phyloP scores from a whole-genome alignment of 2,888 invertebrate species.

The Stenoptilia bipunctidactyla region DNA sequence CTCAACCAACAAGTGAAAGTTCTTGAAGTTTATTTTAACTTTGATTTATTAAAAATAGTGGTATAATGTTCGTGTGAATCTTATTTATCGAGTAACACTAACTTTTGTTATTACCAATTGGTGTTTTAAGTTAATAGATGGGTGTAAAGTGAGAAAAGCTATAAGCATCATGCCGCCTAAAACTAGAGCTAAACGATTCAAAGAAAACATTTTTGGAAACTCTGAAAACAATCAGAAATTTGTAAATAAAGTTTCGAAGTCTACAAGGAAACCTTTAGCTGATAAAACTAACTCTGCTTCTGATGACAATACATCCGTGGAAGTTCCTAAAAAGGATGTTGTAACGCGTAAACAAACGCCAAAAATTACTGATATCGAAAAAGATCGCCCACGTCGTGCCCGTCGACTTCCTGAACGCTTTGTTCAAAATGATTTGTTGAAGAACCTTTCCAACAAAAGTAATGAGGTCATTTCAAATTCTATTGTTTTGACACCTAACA shows the following conservation, averaged over 20 bases:
- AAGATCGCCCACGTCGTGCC: constrained; percentile 30
- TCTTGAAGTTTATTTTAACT: no score
- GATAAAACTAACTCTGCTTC: constrained; percentile 59
- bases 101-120: no score
- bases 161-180: constrained; percentile 52
- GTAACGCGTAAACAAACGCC: constrained; percentile 16
- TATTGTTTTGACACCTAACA: constrained; percentile 9
- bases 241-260: constrained; percentile 22
- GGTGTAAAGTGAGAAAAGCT: no score
- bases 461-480: no score
- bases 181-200: constrained; percentile 34
- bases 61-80: no score
- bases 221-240: constrained; percentile 23
- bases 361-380: constrained; percentile 9
- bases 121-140: no score
- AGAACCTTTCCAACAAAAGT: constrained; percentile 27
- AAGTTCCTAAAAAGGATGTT: constrained; percentile 19
- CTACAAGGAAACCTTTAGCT: constrained; percentile 35
- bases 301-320: constrained; percentile 38
- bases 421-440: constrained; percentile 27
- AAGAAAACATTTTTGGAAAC: constrained; percentile 35
- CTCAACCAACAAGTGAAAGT: no score
- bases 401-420: constrained; percentile 37
- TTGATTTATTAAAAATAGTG: no score
- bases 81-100: no score